Evolutionary conservation across 2,113 vertebrate species (phyloP), one percentile per base, ranked within the genome.

Genomic region (Ardeotis arabs): DNA sequence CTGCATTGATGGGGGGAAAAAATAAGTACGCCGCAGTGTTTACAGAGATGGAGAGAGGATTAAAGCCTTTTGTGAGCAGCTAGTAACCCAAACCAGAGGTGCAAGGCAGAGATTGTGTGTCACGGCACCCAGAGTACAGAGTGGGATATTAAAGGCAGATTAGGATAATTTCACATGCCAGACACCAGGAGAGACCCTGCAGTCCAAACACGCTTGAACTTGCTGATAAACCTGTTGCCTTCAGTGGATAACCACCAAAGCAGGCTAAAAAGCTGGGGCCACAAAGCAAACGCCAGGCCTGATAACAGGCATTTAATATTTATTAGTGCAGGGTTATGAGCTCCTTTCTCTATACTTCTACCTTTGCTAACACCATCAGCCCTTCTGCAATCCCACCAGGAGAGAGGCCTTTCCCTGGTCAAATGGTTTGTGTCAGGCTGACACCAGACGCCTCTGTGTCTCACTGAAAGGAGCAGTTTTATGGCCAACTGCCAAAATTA

Each of bases 361-460:
- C 79, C 50, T 88, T 81, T 5, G 2, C 90, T 95, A 78, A 86
- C 68, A 95, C 77, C 90, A 91, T 29, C 75, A 53, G 76, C 81
- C 75, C 79, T 87, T 74, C 88, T 89, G 74, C 90, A 89, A 18
- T 58, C 94, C 92, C 93, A 92, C 50, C 59, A 92, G 70, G 82
- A 87, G 63, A 88, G 55, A 58, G 29, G 77, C 82, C 87, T 93
- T 86, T 84, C 84, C 93, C 91, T 85, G 66, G n/a, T 96, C 87
- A 94, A 95, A 97, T 97, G 97, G 94, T 96, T 97, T 97, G 89
- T 98, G 95, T 97, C 93, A 95, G 95, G 77, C 89, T 94, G 95
- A 98, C 96, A 98, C 94, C 92, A 97, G 98, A 97, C 47, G 52
- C 95, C 90, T 93, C 93, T 64, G 22, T 91, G 95, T 97, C 93